Evolutionary conservation across 2,797 vertebrate species (phyloP).

Genomic region (Botia kubotai): DNA sequence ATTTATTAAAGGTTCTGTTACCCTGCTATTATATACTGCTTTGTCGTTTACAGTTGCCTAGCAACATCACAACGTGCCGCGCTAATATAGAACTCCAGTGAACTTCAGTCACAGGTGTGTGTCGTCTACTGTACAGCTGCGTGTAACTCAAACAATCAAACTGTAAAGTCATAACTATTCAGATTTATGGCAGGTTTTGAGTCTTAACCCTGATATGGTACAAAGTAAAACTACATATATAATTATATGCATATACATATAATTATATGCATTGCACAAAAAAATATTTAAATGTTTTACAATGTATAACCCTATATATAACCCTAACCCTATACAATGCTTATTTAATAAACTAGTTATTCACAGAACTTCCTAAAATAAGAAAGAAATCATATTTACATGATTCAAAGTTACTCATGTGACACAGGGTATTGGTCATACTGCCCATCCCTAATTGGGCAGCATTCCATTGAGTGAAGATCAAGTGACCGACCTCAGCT

Average conservation of each 20-base stretch:
- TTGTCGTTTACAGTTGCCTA: not conserved
- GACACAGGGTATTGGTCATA: not conserved
- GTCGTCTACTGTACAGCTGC: not conserved
- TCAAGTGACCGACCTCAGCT: conserved; percentile 57
- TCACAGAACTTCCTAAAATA: not conserved
- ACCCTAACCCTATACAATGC: too few species aligned
- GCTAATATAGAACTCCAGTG: not conserved
- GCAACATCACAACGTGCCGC: not conserved
- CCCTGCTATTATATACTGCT: not conserved
- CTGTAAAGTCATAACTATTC: not conserved
- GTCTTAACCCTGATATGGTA: not conserved
- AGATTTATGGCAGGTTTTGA: too few species aligned
- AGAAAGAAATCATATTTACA: not conserved
- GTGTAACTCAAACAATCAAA: not conserved
- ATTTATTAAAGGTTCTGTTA: conserved; percentile 10
- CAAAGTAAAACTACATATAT: not conserved
- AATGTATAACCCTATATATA: too few species aligned
- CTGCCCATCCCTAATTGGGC: not conserved
- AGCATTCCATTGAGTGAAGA: conserved; percentile 52
- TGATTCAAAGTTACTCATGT: not conserved
- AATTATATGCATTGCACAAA: too few species aligned
- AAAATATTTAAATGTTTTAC: too few species aligned
- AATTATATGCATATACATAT: too few species aligned
- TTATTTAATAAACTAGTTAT: not conserved
- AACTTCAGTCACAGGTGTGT: not conserved